phyloP scores from a whole-genome alignment of 1,140 invertebrate genomes.

The Ceratina japonica region DNA sequence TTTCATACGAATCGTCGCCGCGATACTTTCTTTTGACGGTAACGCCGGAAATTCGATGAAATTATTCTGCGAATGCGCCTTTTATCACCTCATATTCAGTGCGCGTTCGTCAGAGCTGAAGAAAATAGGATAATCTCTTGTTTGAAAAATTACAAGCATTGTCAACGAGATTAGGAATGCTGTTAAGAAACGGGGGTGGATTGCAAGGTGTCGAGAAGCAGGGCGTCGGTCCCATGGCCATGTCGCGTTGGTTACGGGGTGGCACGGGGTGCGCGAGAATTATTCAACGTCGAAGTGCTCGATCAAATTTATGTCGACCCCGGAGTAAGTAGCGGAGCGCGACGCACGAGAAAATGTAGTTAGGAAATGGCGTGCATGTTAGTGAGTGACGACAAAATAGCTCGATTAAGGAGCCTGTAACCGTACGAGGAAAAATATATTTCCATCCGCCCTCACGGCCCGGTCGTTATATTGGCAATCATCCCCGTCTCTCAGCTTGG shows the following conservation, averaged over 20 bases:
- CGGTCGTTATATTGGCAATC: conserved; percentile 35
- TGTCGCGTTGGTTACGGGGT: background rate
- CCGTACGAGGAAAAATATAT: conserved; percentile 7
- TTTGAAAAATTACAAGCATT: too few species aligned
- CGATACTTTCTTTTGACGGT: background rate
- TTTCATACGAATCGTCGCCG: background rate
- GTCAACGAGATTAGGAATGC: too few species aligned
- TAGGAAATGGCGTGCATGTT: conserved; percentile 19
- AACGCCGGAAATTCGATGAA: background rate
- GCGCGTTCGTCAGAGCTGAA: too few species aligned
- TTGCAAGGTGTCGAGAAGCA: too few species aligned
- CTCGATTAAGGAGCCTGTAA: conserved; percentile 36
- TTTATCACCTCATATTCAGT: too few species aligned
- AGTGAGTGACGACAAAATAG: conserved; percentile 33
- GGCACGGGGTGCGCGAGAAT: background rate
- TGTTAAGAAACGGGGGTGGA: too few species aligned
- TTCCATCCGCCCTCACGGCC: background rate
- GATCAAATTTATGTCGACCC: conserved; percentile 12
- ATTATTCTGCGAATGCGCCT: background rate
- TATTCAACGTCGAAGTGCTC: conserved; percentile 21
- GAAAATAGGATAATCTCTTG: too few species aligned
- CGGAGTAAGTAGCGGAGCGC: background rate
- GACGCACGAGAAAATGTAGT: conserved; percentile 24
- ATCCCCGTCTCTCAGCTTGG: background rate
- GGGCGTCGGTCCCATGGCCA: background rate